These are phyloP conservation scores for Subacronicta megacephala DNA, from an alignment of 2,888 invertebrate species.

Conservation along the genomic window DNA sequence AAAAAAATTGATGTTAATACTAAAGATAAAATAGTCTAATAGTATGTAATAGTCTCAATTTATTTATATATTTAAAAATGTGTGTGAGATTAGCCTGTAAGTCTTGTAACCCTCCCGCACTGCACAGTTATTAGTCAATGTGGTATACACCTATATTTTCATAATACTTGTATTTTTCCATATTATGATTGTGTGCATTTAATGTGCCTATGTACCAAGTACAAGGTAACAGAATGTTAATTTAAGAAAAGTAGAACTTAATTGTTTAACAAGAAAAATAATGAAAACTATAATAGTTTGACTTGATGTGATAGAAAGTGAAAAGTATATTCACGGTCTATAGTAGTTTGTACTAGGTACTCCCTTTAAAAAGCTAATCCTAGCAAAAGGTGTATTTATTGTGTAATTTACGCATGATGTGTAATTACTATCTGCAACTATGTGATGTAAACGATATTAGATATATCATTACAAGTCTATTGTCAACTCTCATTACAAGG, in stretches of 20 bases:
- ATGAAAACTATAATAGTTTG: slow-evolving; percentile 53
- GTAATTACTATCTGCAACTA: slow-evolving; percentile 37
- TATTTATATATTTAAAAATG: too few species aligned
- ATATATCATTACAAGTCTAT: slow-evolving; percentile 40
- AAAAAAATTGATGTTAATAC: too few species aligned
- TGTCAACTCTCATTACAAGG: slow-evolving; percentile 49
- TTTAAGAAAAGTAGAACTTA: slow-evolving; percentile 44
- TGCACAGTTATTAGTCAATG: slow-evolving; percentile 16
- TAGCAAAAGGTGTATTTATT: slow-evolving; percentile 52
- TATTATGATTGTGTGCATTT: slow-evolving; percentile 41
- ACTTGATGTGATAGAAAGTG: slow-evolving; percentile 55
- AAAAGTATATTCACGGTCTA: slow-evolving; percentile 45
- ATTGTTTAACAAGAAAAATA: slow-evolving; percentile 29
- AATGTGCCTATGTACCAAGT: slow-evolving; percentile 46
- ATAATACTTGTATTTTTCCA: slow-evolving; percentile 20
- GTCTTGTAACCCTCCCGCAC: slow-evolving; percentile 5
- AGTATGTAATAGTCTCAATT: too few species aligned
- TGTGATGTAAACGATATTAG: slow-evolving; percentile 46
- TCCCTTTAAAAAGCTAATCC: slow-evolving; percentile 31
- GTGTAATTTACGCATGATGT: slow-evolving; percentile 42
- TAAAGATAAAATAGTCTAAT: too few species aligned
- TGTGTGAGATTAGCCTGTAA: background rate
- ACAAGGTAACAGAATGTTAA: slow-evolving; percentile 26
- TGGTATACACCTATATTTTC: slow-evolving; percentile 18
- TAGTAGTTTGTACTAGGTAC: slow-evolving; percentile 48